Percentiles rank a stretch among this genome's conserved stretches.
Evolutionary conservation across 1,140 invertebrate species (phyloP).

Genomic region (Amphibalanus amphitrite): DNA sequence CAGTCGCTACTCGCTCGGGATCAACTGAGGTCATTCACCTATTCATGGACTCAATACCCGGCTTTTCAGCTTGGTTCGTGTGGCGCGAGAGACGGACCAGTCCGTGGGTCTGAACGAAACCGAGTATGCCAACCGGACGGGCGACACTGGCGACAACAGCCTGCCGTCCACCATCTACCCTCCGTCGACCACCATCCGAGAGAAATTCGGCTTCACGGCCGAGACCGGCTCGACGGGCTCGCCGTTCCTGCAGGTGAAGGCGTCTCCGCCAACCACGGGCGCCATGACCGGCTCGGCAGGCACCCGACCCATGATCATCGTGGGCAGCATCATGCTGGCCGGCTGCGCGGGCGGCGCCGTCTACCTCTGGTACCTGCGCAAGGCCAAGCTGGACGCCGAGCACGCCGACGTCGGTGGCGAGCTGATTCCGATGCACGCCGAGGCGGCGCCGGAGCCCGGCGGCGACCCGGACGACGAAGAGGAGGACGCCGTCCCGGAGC

Average conservation of each 20-base stretch:
- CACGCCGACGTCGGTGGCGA: neutral
- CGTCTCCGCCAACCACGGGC: constrained; percentile 4
- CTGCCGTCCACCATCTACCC: neutral
- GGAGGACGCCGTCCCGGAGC: too few relatives aligned
- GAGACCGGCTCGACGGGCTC: constrained; percentile 5
- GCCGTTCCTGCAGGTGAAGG: neutral
- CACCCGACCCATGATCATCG: neutral
- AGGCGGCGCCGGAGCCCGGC: too few relatives aligned
- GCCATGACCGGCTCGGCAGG: constrained; percentile 7
- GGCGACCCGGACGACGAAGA: too few relatives aligned
- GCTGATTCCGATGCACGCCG: too few relatives aligned
- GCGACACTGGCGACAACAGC: too few relatives aligned
- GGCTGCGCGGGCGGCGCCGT: neutral
- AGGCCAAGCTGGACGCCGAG: neutral
- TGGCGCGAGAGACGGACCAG: too few relatives aligned
- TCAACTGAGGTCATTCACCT: too few relatives aligned
- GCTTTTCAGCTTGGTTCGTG: too few relatives aligned
- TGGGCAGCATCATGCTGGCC: neutral
- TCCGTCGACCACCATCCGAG: neutral
- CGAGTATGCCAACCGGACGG: too few relatives aligned
- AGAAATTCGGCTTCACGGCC: neutral
- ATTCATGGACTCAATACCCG: too few relatives aligned
- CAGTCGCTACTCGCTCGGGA: too few relatives aligned
- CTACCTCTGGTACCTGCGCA: neutral
- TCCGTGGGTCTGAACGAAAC: too few relatives aligned